phyloP scores from a whole-genome alignment of 2,113 vertebrate species.

The Tupaia chinensis region DNA sequence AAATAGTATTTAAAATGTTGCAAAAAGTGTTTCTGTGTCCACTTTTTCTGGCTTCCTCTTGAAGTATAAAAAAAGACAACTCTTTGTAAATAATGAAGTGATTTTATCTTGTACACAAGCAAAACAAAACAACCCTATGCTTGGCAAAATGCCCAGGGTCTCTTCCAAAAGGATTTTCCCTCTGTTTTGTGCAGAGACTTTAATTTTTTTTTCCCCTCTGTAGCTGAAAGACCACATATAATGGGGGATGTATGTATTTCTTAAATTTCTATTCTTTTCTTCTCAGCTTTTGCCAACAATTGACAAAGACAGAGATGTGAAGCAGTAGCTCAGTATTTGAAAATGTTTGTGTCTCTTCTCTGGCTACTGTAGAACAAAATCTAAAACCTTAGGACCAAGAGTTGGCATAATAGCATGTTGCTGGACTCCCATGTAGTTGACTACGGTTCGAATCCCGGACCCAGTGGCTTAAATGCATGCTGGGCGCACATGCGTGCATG shows the following conservation, averaged over 20 bases:
- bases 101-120: conserved; percentile 38
- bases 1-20: conserved; percentile 49
- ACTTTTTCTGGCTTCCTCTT: conserved; percentile 39
- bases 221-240: neutral
- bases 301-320: conserved; percentile 37
- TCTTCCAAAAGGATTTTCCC: neutral
- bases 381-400: conserved; percentile 7
- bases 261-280: conserved; percentile 60
- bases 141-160: neutral
- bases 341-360: conserved; percentile 24
- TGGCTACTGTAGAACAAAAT: conserved; percentile 32
- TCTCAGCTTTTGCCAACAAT: neutral
- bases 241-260: neutral
- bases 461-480: too few relatives aligned
- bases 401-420: too few relatives aligned
- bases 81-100: conserved; percentile 57
- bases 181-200: conserved; percentile 7
- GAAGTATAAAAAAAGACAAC: conserved; percentile 13
- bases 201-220: neutral
- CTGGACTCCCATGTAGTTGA: too few relatives aligned
- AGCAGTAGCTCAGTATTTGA: conserved; percentile 43
- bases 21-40: neutral
- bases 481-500: too few relatives aligned
- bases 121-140: neutral
- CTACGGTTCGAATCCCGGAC: too few relatives aligned